A percentile compares a stretch with the other conserved stretches of the same genome.
phyloP scores from a whole-genome alignment of 2,797 vertebrate genomes.

The Oryzias sinensis region DNA sequence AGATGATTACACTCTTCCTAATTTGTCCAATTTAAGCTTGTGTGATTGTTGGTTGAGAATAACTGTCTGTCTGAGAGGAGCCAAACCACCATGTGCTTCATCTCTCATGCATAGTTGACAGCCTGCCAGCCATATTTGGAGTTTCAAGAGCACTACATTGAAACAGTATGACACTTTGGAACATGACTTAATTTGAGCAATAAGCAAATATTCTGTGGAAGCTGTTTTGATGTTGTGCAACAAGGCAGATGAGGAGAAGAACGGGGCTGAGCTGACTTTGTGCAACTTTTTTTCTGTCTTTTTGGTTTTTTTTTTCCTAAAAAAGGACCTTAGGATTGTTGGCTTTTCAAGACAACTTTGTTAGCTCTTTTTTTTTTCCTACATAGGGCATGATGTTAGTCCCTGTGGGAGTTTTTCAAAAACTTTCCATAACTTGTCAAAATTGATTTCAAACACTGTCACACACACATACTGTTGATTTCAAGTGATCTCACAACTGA shows the following conservation, averaged over 20 bases:
- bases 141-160: constrained; percentile 54
- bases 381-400: too few relatives aligned
- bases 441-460: too few relatives aligned
- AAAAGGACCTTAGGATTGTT: constrained; percentile 35
- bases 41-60: constrained; percentile 59
- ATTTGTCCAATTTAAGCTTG: constrained; percentile 63
- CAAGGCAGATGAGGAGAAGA: constrained; percentile 46
- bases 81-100: constrained; percentile 65
- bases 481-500: not conserved
- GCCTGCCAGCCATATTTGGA: constrained; percentile 72
- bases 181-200: constrained; percentile 58
- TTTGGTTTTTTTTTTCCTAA: constrained; percentile 5
- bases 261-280: constrained; percentile 18
- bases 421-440: too few relatives aligned
- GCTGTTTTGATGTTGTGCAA: constrained; percentile 40
- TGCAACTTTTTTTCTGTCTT: constrained; percentile 22
- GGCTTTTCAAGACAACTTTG: constrained; percentile 31
- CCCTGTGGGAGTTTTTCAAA: too few relatives aligned
- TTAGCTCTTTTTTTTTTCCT: constrained; percentile 13
- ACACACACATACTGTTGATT: too few relatives aligned
- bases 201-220: constrained; percentile 40
- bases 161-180: constrained; percentile 72
- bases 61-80: constrained; percentile 46
- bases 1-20: constrained; percentile 65
- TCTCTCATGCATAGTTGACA: constrained; percentile 69